These are phyloP conservation scores for Aphidius colemani DNA, from an alignment of 2,888 invertebrate species.

Conservation along the genomic window DNA sequence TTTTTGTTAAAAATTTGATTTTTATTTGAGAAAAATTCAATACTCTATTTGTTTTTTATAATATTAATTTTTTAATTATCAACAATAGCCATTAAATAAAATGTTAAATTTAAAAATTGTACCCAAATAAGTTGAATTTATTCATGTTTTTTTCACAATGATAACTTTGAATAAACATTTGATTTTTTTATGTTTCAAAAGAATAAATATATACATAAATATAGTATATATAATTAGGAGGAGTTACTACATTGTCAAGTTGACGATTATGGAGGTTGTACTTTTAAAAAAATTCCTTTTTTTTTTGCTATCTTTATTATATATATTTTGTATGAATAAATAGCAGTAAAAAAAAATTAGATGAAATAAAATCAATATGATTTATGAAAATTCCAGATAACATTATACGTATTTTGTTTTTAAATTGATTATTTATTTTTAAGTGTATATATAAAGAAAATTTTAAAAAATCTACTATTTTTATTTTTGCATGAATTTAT, in stretches of 20 bases:
- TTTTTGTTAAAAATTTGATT: slow-evolving; percentile 3
- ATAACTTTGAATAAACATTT: not conserved
- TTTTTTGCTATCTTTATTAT: no score
- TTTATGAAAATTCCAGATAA: no score
- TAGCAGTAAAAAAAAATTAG: no score
- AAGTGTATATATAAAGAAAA: no score
- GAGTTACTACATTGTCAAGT: not conserved
- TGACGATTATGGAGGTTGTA: not conserved
- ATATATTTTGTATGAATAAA: no score
- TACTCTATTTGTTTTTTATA: not conserved
- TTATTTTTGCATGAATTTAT: not conserved
- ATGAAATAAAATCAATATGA: no score
- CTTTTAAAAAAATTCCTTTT: no score
- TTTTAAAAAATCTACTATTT: slow-evolving; percentile 3
- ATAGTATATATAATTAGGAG: not conserved
- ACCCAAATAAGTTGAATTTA: not conserved
- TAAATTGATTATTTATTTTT: no score
- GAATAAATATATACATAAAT: not conserved
- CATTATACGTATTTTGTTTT: no score
- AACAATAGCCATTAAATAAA: not conserved
- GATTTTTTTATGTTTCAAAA: not conserved
- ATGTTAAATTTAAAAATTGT: not conserved
- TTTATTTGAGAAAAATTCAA: not conserved
- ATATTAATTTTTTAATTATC: not conserved
- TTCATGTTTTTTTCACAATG: not conserved